Percentiles rank a stretch among this genome's conserved stretches.
phyloP scores from a whole-genome alignment of 2,113 vertebrate species.

The Channa argus region DNA sequence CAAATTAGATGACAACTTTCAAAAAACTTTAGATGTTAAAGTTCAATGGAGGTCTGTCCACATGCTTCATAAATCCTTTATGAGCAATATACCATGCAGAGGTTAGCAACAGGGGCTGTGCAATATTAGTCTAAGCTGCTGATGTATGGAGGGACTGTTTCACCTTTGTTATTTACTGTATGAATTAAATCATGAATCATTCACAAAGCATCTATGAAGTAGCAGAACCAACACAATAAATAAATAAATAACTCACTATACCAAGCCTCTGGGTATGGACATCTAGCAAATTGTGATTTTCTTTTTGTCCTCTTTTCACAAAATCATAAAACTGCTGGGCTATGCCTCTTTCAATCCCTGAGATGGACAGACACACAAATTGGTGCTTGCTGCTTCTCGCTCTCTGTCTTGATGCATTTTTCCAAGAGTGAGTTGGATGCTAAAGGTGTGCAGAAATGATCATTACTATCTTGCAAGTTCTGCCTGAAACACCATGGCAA shows the following conservation, averaged over 20 bases:
- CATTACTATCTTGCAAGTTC: conserved; percentile 53
- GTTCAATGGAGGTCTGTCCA: conserved; percentile 22
- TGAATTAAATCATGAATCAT: conserved; percentile 74
- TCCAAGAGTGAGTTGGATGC: conserved; percentile 52
- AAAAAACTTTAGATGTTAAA: conserved; percentile 13
- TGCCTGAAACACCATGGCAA: conserved; percentile 76
- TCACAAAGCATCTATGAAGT: conserved; percentile 61
- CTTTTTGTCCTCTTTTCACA: not conserved
- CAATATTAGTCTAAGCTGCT: conserved; percentile 48
- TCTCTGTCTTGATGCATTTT: conserved; percentile 16
- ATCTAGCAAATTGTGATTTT: conserved; percentile 9
- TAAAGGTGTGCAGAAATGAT: conserved; percentile 67
- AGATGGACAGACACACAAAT: conserved; percentile 39
- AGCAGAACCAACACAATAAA: conserved; percentile 50
- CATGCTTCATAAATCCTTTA: conserved; percentile 56
- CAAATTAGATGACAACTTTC: conserved; percentile 29
- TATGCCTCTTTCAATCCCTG: conserved; percentile 22
- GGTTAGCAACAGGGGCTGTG: conserved; percentile 33
- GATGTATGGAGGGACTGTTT: conserved; percentile 32
- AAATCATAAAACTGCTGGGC: conserved; percentile 2
- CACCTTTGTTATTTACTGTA: conserved; percentile 69
- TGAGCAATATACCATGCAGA: conserved; percentile 39
- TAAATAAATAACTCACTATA: conserved; percentile 63
- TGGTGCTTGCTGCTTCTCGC: conserved; percentile 21
- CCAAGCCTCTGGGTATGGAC: conserved; percentile 29